A percentile compares a stretch with the other conserved stretches of the same genome.
phyloP scores from a whole-genome alignment of 2,888 invertebrate genomes.

The Nemotelus nigrinus region DNA sequence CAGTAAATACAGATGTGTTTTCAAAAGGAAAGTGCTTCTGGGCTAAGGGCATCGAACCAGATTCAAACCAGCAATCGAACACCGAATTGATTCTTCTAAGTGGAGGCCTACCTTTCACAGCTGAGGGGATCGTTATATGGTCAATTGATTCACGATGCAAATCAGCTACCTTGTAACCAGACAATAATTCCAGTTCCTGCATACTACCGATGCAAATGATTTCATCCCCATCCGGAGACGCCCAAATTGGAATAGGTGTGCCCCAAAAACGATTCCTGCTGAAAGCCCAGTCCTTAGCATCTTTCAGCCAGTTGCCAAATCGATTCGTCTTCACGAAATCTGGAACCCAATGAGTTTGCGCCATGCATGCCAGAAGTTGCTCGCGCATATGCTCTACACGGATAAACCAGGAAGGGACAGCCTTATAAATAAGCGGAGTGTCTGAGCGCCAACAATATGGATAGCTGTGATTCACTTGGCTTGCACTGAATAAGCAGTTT shows the following conservation, averaged over 20 bases:
- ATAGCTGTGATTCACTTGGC: conserved; percentile 92
- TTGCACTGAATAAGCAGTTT: conserved; percentile 79
- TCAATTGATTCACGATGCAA: conserved; percentile 96
- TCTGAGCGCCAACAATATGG: conserved; percentile 99
- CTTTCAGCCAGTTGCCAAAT: conserved; percentile 97
- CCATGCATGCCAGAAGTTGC: conserved; percentile 79
- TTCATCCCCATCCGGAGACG: conserved; percentile 90
- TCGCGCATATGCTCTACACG: conserved; percentile 91
- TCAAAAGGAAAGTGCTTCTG: conserved; percentile 97
- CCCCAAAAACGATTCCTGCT: conserved; percentile 97
- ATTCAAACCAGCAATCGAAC: conserved; percentile 99
- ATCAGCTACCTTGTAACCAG: conserved; percentile 85
- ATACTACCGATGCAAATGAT: conserved; percentile 95
- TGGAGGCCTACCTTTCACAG: conserved; percentile 81
- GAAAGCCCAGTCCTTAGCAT: conserved; percentile 98
- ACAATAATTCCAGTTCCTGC: conserved; percentile 84
- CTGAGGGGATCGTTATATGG: conserved; percentile 90
- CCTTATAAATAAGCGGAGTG: conserved; percentile 96
- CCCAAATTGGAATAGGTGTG: conserved; percentile 98
- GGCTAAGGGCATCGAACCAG: conserved; percentile 99
- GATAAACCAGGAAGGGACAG: conserved; percentile 99
- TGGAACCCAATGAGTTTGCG: conserved; percentile 97
- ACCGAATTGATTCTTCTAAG: conserved; percentile 90
- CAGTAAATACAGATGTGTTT: conserved; percentile 85
- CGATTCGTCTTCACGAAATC: conserved; percentile 97